Percentiles rank a stretch among this genome's conserved stretches.
Conservation (phyloP, 2,888 invertebrate genomes). For the Lasioglossum vierecki region DNA sequence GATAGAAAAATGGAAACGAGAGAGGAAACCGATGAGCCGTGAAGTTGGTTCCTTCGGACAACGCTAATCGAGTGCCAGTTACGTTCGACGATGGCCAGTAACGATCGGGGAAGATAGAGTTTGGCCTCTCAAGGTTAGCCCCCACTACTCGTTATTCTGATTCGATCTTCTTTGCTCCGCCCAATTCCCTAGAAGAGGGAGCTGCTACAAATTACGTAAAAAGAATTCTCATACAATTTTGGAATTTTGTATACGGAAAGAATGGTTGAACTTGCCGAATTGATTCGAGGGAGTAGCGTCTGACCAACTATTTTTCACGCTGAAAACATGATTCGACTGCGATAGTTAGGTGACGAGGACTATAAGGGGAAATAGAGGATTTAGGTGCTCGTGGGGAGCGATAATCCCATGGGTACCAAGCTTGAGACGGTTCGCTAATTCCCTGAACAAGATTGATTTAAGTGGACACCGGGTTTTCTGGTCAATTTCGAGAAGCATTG, state of each 20-base stretch:
- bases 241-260: too few relatives aligned
- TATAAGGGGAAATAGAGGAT: slow-evolving; percentile 50
- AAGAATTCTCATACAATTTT: background rate
- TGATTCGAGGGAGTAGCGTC: background rate
- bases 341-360: slow-evolving; percentile 13
- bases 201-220: background rate
- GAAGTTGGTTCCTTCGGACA: slow-evolving; percentile 80
- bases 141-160: background rate
- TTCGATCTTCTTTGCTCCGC: background rate
- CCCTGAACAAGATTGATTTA: slow-evolving; percentile 76
- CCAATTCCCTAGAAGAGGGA: background rate
- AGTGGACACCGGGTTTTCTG: slow-evolving; percentile 50
- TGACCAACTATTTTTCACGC: background rate
- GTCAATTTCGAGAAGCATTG: slow-evolving; percentile 23
- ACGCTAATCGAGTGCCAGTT: slow-evolving; percentile 68
- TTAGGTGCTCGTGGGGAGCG: slow-evolving; percentile 51
- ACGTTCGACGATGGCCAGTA: slow-evolving; percentile 43
- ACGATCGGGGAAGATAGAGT: slow-evolving; percentile 13
- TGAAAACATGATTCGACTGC: background rate
- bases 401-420: slow-evolving; percentile 41
- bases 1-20: slow-evolving; percentile 25
- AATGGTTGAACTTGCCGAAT: background rate
- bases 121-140: background rate
- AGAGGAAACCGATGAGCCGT: slow-evolving; percentile 76
- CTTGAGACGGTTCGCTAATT: slow-evolving; percentile 63